Evolutionary conservation across 1,140 invertebrate species (phyloP).

Genomic region (Macrocentrus cingulum): DNA sequence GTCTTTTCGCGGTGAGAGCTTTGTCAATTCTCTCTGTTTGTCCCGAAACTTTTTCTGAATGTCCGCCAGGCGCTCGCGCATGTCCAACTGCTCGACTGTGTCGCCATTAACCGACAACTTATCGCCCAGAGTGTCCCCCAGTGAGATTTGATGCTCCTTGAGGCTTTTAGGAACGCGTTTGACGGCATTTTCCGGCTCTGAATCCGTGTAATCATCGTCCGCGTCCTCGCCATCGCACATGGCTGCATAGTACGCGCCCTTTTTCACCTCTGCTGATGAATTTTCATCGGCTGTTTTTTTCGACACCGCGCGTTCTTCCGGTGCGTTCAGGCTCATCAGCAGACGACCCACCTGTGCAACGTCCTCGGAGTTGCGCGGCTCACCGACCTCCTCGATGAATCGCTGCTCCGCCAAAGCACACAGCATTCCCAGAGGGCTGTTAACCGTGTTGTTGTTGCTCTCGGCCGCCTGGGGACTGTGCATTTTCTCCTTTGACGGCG

Average conservation of each 20-base stretch:
- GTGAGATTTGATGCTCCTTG: conserved; percentile 40
- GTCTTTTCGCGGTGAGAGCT: conserved; percentile 64
- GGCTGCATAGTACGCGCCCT: conserved; percentile 7
- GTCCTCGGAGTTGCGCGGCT: conserved; percentile 36
- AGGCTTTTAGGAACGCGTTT: not conserved
- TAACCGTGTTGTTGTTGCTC: conserved; percentile 60
- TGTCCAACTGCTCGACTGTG: conserved; percentile 78
- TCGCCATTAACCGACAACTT: too few relatives aligned
- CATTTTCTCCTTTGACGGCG: conserved; percentile 34
- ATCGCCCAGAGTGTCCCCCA: conserved; percentile 57
- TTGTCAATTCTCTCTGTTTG: conserved; percentile 78
- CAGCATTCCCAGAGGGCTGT: conserved; percentile 73
- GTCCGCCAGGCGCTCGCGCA: conserved; percentile 76
- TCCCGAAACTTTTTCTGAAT: conserved; percentile 80
- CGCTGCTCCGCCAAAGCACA: conserved; percentile 84
- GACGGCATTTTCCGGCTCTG: conserved; percentile 30
- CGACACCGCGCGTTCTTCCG: conserved; percentile 49
- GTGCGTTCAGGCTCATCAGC: conserved; percentile 36
- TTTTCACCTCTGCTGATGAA: conserved; percentile 37
- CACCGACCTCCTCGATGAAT: conserved; percentile 72
- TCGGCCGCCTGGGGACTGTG: conserved; percentile 35
- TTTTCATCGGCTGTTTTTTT: conserved; percentile 26
- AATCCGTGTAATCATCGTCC: conserved; percentile 34
- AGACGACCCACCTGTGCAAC: conserved; percentile 35
- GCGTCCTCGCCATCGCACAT: conserved; percentile 18